Percentiles rank a stretch among this genome's conserved stretches.
phyloP scores from a whole-genome alignment of 2,113 vertebrate genomes.

The Tachycineta bicolor region DNA sequence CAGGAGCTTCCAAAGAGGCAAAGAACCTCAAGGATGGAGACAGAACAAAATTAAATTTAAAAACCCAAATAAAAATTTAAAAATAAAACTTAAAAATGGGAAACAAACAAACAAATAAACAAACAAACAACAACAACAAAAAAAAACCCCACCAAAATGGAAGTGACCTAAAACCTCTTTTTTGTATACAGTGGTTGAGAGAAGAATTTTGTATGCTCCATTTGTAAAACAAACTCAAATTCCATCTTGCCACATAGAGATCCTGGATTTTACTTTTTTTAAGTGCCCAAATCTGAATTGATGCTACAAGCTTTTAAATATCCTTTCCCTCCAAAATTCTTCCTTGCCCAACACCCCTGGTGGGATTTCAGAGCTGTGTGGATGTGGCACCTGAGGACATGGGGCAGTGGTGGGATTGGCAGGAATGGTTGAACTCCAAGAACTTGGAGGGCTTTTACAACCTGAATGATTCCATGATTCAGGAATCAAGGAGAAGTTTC shows the following conservation, averaged over 20 bases:
- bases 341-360: neutral
- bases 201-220: neutral
- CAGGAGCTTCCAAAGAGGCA: neutral
- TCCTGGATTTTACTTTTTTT: neutral
- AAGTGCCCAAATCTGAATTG: no score
- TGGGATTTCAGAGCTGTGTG: fast-evolving
- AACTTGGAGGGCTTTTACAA: neutral
- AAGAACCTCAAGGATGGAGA: neutral
- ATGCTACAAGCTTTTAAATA: neutral
- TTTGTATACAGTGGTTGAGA: neutral
- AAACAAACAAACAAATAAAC: no score
- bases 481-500: neutral
- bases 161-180: neutral
- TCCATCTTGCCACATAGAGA: neutral
- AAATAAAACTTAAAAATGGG: neutral
- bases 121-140: no score
- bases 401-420: neutral
- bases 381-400: neutral
- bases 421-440: neutral
- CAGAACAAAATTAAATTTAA: neutral
- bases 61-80: no score
- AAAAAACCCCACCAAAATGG: neutral
- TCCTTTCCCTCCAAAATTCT: neutral
- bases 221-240: neutral
- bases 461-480: neutral